Percentiles rank a stretch among this genome's conserved stretches.
Evolutionary conservation across 2,113 vertebrate species (phyloP).

Genomic region (Morone chrysops): DNA sequence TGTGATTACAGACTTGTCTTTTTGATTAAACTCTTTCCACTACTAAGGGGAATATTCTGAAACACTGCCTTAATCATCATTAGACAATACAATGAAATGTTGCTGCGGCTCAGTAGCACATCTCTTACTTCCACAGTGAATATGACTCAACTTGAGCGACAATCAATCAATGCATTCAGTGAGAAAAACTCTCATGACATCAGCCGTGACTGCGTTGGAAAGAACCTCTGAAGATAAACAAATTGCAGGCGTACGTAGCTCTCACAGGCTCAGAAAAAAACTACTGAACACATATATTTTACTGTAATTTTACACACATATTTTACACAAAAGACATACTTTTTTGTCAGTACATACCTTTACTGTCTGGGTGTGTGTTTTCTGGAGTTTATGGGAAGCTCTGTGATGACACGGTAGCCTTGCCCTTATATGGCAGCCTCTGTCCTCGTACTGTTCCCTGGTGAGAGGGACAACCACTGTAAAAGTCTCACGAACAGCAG

Average conservation of each 20-base stretch:
- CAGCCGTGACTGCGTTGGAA: conserved; percentile 43
- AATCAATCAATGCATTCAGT: conserved; percentile 12
- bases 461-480: conserved; percentile 38
- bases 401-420: conserved; percentile 42
- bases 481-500: conserved; percentile 47
- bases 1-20: conserved; percentile 19
- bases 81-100: conserved; percentile 20
- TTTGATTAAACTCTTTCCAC: conserved; percentile 40
- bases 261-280: conserved; percentile 17
- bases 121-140: background rate
- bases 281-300: too few species aligned
- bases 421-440: conserved; percentile 71
- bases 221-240: conserved; percentile 56
- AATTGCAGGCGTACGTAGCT: conserved; percentile 12
- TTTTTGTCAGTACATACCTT: conserved; percentile 66
- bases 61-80: conserved; percentile 39
- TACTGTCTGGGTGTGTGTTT: conserved; percentile 23
- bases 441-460: conserved; percentile 30
- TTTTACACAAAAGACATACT: background rate
- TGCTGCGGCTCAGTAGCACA: conserved; percentile 24
- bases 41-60: background rate
- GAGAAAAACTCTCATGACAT: conserved; percentile 9
- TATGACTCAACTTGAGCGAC: conserved; percentile 17
- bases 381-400: conserved; percentile 42
- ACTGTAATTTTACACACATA: too few species aligned